Conservation (phyloP, 2,113 vertebrate genomes). For the Pedetes capensis region DNA sequence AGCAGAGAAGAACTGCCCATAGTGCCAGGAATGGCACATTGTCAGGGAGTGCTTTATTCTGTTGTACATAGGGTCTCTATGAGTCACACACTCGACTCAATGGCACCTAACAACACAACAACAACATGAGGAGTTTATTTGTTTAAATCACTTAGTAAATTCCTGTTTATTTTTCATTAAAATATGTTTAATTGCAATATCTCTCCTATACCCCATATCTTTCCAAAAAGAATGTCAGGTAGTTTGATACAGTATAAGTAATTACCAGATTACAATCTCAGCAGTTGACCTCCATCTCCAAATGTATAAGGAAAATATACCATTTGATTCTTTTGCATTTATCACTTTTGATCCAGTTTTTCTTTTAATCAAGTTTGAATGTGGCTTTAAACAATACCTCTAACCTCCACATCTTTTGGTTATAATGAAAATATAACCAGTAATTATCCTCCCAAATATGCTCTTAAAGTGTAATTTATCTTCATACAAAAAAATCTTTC, state of each 20-base stretch:
- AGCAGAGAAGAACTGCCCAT: too few relatives aligned
- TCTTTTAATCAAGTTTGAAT: background rate
- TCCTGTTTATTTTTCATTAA: background rate
- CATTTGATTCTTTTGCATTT: background rate
- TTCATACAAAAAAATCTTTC: background rate
- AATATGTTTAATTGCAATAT: background rate
- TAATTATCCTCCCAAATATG: background rate
- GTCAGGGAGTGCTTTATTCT: too few relatives aligned
- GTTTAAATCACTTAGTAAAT: background rate
- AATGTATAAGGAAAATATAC: background rate
- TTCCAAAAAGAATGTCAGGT: background rate
- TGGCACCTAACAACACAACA: too few relatives aligned
- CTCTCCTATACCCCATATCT: background rate
- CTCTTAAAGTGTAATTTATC: background rate
- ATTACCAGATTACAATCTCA: slow-evolving; percentile 71
- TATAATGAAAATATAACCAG: background rate
- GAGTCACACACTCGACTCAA: too few relatives aligned
- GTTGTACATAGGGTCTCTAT: too few relatives aligned
- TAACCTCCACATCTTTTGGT: background rate
- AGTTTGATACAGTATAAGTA: slow-evolving; percentile 50
- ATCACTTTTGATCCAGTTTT: background rate
- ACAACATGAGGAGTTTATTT: too few relatives aligned
- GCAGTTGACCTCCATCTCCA: background rate
- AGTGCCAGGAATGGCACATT: too few relatives aligned
- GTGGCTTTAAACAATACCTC: background rate